phyloP scores from a whole-genome alignment of 2,113 vertebrate species.

The Dasyprocta punctata region DNA sequence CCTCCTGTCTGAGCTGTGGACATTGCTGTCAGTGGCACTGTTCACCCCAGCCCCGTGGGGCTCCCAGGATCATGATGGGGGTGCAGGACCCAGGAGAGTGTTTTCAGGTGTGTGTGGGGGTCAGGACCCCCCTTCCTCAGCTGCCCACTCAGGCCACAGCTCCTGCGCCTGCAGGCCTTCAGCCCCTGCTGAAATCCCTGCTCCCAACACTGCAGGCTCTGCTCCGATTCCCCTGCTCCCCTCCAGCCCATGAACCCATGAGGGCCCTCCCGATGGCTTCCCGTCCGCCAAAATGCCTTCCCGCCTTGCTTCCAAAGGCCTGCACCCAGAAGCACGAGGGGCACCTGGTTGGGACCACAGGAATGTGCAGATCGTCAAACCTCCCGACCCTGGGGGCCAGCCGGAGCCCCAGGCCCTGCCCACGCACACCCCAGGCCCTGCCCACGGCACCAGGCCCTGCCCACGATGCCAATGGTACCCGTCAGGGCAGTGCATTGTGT shows the following conservation, averaged over 20 bases:
- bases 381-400: not conserved
- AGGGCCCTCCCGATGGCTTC: not conserved
- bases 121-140: accelerated
- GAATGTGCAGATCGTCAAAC: accelerated
- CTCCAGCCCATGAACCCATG: not conserved
- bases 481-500: too few relatives aligned
- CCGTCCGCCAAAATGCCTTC: not conserved
- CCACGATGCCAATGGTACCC: not conserved
- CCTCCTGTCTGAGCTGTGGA: not conserved
- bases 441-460: too few relatives aligned
- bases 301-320: too few relatives aligned
- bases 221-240: too few relatives aligned
- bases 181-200: not conserved
- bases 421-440: too few relatives aligned
- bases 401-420: accelerated
- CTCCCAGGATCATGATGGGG: too few relatives aligned
- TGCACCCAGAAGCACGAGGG: accelerated
- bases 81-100: not conserved
- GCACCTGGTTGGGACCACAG: accelerated
- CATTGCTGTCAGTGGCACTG: not conserved
- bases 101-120: accelerated
- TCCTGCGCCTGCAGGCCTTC: not conserved
- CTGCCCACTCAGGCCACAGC: not conserved
- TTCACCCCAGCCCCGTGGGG: accelerated
- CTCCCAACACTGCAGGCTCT: not conserved